Evolutionary conservation across 2,113 vertebrate species (phyloP), one percentile per base, ranked within the genome.

Genomic region (Thamnaconus septentrionalis): DNA sequence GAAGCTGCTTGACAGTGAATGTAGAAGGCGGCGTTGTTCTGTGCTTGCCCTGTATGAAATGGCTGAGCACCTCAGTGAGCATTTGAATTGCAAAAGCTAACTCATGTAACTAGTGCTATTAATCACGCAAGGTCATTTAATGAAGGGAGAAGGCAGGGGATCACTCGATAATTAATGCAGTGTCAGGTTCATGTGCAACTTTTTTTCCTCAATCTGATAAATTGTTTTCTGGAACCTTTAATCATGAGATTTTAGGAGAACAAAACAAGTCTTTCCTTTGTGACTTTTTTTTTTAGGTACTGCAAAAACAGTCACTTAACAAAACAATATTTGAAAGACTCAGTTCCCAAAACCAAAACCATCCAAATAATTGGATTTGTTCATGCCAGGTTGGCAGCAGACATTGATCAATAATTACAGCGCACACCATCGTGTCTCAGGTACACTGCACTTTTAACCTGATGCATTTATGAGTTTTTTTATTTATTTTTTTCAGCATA

Each of bases 391-490:
- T 31, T 31, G 18, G 18, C 18, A 31, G 18, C 18, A 31, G 55
- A 8, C 64, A 54, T 47, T 67, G 59, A 80, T 71, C 61, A 76
- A 74, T 84, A 84, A 84, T 64, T 69, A 64, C 42, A 60, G 57
- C 73, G 75, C 73, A 79, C 71, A 81, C 81, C 71, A 76, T 64
- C 75, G 65, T 60, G 78, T 74, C 55, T 68, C 64, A 31, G 67
- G 45, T 64, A 63, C 42, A 39, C 60, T 66, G 55, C 53, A 70
- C 64, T 84, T 73, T 64, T 56, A 71, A 82, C 61, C 68, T 43
- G 9, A 9, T 50, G 64, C 48, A 4, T 42, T 45, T 49, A 47
- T 57, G 58, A 46, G 66, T 61, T 45, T n/a, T 7, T 31, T 53
- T 43, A 10, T 55, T 53, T 66, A 56, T 52, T 66, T 69, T 72